Evolutionary conservation across 2,113 vertebrate species (phyloP), one percentile per base, ranked within the genome.

Genomic region (Poecilia latipinna): DNA sequence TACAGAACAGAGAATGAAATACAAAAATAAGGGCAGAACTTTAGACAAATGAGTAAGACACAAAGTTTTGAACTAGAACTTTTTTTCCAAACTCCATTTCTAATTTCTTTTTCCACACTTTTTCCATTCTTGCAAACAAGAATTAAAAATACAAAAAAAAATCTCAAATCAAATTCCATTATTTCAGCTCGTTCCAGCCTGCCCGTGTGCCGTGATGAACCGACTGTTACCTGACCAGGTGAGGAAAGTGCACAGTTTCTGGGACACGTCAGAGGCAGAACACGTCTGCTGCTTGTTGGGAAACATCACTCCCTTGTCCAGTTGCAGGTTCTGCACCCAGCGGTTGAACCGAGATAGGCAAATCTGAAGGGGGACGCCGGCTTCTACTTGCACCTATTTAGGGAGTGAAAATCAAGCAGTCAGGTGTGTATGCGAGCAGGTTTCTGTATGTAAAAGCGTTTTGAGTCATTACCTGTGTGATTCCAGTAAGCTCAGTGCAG

Each of bases 141-240:
- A 37, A 37, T 37, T 37, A 37, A 37, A 37, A 37, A 12, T 3
- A 32, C 4, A 48, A 48, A 5, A 19, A 5, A 48, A 15, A 19
- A 3, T 0, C 17, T 48, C 4, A 42, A 42, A 42, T 42, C 39
- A 42, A 42, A 42, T 15, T 42, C 3, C 4, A 42, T 15, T 15
- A 12, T 42, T 42, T 42, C 13, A 42, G 48, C 22, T 8, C 7
- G 17, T 22, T 6, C 48, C 48, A 54, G 48, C 48, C 4, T 4
- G 48, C 17, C 8, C 24, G 8, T 24, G 51, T 57, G 3, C 8
- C 1, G 1, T 48, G 44, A 19, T 17, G 5, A 48, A 48, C 44
- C 5, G 17, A 6, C 1, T 31, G 51, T 83, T 95, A 99, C 97
- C 97, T 95, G 97, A 99, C 98, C 97, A 99, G 0, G 97, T 99